phyloP scores from a whole-genome alignment of 1,140 invertebrate species.

The Temnothorax longispinosus region DNA sequence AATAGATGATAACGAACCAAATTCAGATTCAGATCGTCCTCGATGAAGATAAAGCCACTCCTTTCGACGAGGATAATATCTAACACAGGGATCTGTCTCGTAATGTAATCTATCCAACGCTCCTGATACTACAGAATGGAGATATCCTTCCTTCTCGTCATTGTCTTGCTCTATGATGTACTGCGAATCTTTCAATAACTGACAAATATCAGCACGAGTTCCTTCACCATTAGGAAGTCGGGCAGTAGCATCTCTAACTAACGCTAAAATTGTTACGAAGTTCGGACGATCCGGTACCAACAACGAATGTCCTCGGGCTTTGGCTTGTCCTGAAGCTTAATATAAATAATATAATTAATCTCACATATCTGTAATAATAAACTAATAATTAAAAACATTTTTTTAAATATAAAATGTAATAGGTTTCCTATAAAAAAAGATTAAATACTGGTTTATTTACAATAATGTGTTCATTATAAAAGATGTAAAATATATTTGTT shows the following conservation, averaged over 20 bases:
- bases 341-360: conserved; percentile 16
- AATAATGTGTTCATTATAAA: no score
- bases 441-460: not conserved
- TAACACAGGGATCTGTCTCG: conserved; percentile 95
- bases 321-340: conserved; percentile 86
- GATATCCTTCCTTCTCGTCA: conserved; percentile 85
- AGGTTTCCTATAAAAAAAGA: not conserved
- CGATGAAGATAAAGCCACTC: conserved; percentile 96
- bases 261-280: conserved; percentile 95
- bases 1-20: conserved; percentile 74
- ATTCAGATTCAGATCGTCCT: conserved; percentile 86
- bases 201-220: conserved; percentile 95
- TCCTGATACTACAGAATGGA: conserved; percentile 95
- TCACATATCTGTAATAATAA: not conserved
- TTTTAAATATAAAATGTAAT: not conserved
- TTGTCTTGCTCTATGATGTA: conserved; percentile 92
- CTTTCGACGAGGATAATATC: conserved; percentile 95
- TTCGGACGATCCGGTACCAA: conserved; percentile 94
- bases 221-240: conserved; percentile 97
- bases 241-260: conserved; percentile 97
- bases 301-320: conserved; percentile 93
- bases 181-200: conserved; percentile 93
- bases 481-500: no score
- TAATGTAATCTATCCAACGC: conserved; percentile 95
- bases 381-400: not conserved